Evolutionary conservation across 1,140 invertebrate genomes (phyloP), one percentile per base, ranked within the genome.

Genomic region (Rhizoglyphus robini): DNA sequence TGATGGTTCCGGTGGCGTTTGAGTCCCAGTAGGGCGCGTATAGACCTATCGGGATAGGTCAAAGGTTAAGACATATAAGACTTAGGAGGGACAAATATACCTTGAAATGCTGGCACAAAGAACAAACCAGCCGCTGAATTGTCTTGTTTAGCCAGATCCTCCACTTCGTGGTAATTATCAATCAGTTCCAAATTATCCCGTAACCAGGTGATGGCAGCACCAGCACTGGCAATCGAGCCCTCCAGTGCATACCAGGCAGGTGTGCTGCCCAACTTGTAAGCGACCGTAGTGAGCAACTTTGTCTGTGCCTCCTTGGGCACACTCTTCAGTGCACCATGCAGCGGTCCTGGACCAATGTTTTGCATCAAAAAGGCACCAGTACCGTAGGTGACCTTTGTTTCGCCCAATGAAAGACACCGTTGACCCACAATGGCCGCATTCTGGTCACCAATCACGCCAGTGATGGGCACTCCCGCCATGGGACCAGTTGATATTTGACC

Each of bases 311-410:
- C 67, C 18, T 47, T 41, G 15, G 64, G 47, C 15, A 68, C 59
- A 23, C 47, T 63, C 2, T 57, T 68, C 25, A 68, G 34, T 34
- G 59, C 67, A 25, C 30, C 51, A 13, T 68, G 46, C 4, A 68
- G 15, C 25, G 67, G 49, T 32, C 66, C 58, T n/a, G 65, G 34
- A 20, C 95, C 95, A 0, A 92, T 97, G 72, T 98, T 98, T 76
- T 89, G 96, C 0, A 99, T 77, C 18, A 99, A 78, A 74, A 99
- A 99, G 70, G 94, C 96, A 0, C 95, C 96, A 48, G 91, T 96
- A 25, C 96, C 72, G 70, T 73, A 81, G 71, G 95, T 98, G 74
- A 90, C 93, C 79, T 99, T 99, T 0, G 91, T 90, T 74, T 91
- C 87, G 0, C 95, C 94, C 15, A 84, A 82, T 65, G 82, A 73